A percentile compares a stretch with the other conserved stretches of the same genome.
Conservation (phyloP, 2,888 invertebrate species). For the Hemicrepidius hirtus region DNA sequence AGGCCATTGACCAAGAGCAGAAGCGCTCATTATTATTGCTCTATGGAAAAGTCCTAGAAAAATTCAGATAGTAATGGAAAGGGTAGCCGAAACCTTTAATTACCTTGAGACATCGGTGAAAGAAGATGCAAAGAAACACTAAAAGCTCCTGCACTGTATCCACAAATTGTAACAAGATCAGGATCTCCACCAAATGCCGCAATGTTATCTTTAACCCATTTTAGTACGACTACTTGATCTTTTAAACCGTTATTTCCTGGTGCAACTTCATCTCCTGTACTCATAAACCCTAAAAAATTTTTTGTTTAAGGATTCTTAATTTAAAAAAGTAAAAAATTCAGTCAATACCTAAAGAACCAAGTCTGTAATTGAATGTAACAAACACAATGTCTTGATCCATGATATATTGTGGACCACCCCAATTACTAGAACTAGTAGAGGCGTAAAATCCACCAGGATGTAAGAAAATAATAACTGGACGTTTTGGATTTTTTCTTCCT, state of each 20-base stretch:
- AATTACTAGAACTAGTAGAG: constrained; percentile 74
- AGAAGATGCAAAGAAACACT: constrained; percentile 74
- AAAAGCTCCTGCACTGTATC: constrained; percentile 74
- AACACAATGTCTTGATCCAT: constrained; percentile 80
- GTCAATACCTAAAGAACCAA: constrained; percentile 73
- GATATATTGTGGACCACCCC: constrained; percentile 76
- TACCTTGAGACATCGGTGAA: constrained; percentile 80
- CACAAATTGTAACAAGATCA: constrained; percentile 77
- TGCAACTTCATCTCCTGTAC: constrained; percentile 79
- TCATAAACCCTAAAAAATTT: constrained; percentile 67
- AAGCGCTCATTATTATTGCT: constrained; percentile 81
- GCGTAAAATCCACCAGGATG: constrained; percentile 79
- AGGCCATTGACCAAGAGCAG: constrained; percentile 75
- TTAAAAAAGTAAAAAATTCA: neutral
- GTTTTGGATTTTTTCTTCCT: constrained; percentile 46
- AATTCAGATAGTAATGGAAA: neutral
- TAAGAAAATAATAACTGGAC: constrained; percentile 78
- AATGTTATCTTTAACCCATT: constrained; percentile 81
- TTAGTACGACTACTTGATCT: constrained; percentile 80
- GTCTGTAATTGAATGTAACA: constrained; percentile 80
- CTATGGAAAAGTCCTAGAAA: constrained; percentile 79
- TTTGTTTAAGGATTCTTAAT: neutral
- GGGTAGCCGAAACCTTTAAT: too few species aligned
- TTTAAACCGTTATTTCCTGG: constrained; percentile 83
- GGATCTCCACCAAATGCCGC: constrained; percentile 81